phyloP scores from a whole-genome alignment of 2,888 invertebrate genomes.

The Dasysyrphus albostriatus region DNA sequence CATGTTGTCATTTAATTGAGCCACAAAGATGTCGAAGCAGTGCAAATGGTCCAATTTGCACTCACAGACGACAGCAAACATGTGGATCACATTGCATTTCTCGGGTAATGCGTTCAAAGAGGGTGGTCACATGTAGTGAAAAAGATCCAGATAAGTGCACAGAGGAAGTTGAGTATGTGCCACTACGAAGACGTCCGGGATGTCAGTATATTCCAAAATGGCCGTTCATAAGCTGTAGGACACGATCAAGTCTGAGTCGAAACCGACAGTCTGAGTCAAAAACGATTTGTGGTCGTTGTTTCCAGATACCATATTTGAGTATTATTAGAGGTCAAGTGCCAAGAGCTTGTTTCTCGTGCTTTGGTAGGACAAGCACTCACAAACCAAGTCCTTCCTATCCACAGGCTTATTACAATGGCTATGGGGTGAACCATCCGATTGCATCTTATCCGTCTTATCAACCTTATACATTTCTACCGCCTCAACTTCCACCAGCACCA shows the following conservation, averaged over 20 bases:
- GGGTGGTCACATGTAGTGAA: slow-evolving; percentile 77
- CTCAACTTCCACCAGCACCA: neutral
- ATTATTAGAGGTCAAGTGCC: slow-evolving; percentile 56
- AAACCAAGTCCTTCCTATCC: neutral
- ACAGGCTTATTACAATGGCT: slow-evolving; percentile 21
- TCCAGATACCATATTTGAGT: slow-evolving; percentile 37
- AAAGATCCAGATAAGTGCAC: slow-evolving; percentile 77
- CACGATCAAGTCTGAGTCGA: neutral
- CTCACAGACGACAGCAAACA: slow-evolving; percentile 78
- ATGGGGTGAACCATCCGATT: neutral
- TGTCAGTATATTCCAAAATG: slow-evolving; percentile 75
- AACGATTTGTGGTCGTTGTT: slow-evolving; percentile 33
- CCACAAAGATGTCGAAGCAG: slow-evolving; percentile 73
- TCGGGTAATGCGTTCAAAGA: slow-evolving; percentile 79
- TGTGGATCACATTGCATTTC: slow-evolving; percentile 81
- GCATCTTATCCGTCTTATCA: slow-evolving; percentile 1
- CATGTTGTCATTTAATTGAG: slow-evolving; percentile 81
- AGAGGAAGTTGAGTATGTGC: slow-evolving; percentile 79
- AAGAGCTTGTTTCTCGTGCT: slow-evolving; percentile 36
- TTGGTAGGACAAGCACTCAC: neutral
- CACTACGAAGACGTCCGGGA: slow-evolving; percentile 69
- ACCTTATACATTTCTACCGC: neutral
- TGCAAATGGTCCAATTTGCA: slow-evolving; percentile 76
- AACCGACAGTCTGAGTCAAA: neutral
- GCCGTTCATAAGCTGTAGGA: slow-evolving; percentile 77